Base-by-base conservation (phyloP, 2,113 vertebrate species). In the Hydrochoerus hydrochaeris region DNA sequence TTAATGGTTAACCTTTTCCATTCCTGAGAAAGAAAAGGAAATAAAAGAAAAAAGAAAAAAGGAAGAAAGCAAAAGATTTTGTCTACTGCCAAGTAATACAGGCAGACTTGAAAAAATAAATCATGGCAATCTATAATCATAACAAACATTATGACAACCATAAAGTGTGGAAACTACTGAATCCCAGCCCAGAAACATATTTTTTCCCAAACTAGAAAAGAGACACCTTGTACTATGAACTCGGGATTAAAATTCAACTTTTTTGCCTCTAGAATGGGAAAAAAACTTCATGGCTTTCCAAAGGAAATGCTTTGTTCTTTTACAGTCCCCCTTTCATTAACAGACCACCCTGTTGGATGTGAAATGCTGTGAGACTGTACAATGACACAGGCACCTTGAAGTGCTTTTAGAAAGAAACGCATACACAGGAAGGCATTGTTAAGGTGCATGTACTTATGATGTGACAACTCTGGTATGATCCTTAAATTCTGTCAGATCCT, bases 401-500 rank as follows among this genome's bases (percentile, higher is more conserved):
- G 60, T 24, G 35, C 41, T 96, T 41, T 93, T 32, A 85, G n/a
- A 78, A 81, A 95, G 30, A 81, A 58, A 89, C 10, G 44, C 6
- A 77, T 0, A 26, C 35, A 24, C 0, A 81, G 81, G 71, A 91
- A 78, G 62, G 71, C 26, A 57, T 69, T 91, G 90, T 84, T 57
- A 60, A 62, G 90, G 69, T 26, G 14, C 60, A 26, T 82, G 13
- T 52, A 65, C 58, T 89, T 20, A 35, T 32, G 71, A 80, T 9
- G 41, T n/a, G 83, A 69, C 46, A 71, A 32, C 63, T 73, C 35
- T 13, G 44, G 30, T 14, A 60, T 14, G 58, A 67, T n/a, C 67
- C 81, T 89, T 91, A 96, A 97, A 14, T 94, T 97, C 96, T 95
- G 46, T 96, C 87, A 96, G 95, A 97, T 85, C 92, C 82, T 96